Evolutionary conservation across 1,140 invertebrate genomes (phyloP), one percentile per base, ranked within the genome.

Genomic region (Pseudomyrmex pallidus): DNA sequence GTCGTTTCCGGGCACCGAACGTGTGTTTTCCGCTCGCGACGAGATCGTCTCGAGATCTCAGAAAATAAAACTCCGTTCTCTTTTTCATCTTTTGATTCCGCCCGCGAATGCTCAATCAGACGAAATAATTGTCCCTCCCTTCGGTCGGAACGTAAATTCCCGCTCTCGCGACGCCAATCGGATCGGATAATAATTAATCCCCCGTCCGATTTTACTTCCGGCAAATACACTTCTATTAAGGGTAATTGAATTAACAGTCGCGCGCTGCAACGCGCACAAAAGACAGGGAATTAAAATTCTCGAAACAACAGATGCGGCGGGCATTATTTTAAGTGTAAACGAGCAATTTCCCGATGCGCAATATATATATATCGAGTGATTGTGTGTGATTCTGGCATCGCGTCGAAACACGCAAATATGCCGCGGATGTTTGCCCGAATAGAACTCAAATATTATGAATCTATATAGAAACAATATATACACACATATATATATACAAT

Each of bases 361-460:
- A 35, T 7, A 35, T 35, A 7, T 7, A 35, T 35, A 46, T 68
- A n/a, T 67, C 35, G 10, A 74, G 20, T 67, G n/a, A 44, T 56
- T 44, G 4, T 20, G n/a, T 13, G 46, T 22, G 46, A 57, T 57
- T 54, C 22, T 15, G 25, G 9, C 25, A 56, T 70, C 44, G 59
- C 66, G 20, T 46, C 59, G 20, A 20, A 25, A 25, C 25, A 57
- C n/a, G n/a, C n/a, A 67, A 70, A 72, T 70, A 54, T 7, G 48
- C 35, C 35, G 35, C 35, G 35, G 44, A 80, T 80, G 44, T 67
- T 80, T 70, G n/a, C 3, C 13, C 35, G 52, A 61, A 50, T 50
- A 61, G 44, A 80, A 61, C 54, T 15, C 66, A 72, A 80, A 70
- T 72, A 80, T 80, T 80, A 70, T 50, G 22, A 72, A 72, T 72